Base-by-base conservation (phyloP, 1,140 invertebrate genomes). In the Camponotus vicinus region DNA sequence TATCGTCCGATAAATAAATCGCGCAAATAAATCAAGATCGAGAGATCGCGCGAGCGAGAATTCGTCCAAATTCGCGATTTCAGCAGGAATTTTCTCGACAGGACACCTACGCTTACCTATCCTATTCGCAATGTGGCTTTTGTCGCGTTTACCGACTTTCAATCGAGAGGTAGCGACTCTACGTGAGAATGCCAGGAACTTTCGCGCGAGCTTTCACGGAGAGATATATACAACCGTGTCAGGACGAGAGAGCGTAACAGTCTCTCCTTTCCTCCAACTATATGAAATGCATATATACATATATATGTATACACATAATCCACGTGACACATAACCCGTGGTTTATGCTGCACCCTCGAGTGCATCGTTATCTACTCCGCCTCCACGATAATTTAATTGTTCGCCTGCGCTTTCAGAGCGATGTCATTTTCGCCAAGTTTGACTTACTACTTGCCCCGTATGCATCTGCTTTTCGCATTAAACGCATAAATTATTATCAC, bases 311-410 rank as follows among this genome's bases (percentile, higher is more conserved):
- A 75, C 75, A 90, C 75, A 84, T 90, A 90, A 90, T 89, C 88
- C 73, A 78, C 70, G 49, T 59, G 70, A 73, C 85, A 73, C 85
- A 86, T 87, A 89, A 89, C 73, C 82, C 69, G 71, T 83, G 89
- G 89, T 90, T 90, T 90, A 90, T 90, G 88, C 86, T 88, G 73
- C 89, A 89, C 78, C 49, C 88, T 88, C 82, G 89, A 90, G 89
- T 88, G 89, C 89, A 90, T 91, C 89, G 84, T 91, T 91, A 91
- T 86, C 89, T 75, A 88, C 89, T 88, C 69, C 63, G 75, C 70
- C 67, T 80, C 61, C 69, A 84, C 83, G 89, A 90, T 91, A 91
- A 91, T 91, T 91, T 91, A 90, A 86, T 91, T 91, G 89, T 80
- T 86, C 86, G 80, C 52, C 82, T 69, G 88, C 70, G 82, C 89